Percentiles rank a stretch among this genome's conserved stretches.
Evolutionary conservation across 2,113 vertebrate genomes (phyloP).

Genomic region (Nestor notabilis): DNA sequence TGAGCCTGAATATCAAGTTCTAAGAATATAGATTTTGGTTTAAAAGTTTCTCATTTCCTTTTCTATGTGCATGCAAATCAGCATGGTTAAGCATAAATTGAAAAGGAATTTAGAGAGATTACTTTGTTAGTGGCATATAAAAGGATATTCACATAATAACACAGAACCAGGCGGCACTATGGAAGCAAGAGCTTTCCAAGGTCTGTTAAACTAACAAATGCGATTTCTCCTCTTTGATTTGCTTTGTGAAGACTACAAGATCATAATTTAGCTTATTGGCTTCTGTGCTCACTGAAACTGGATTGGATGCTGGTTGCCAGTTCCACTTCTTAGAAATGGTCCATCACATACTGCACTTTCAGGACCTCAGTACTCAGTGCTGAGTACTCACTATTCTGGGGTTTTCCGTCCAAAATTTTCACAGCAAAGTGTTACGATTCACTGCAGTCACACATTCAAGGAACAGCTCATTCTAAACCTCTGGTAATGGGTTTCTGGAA

Average conservation of each 20-base stretch:
- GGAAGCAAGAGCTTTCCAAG: conserved; percentile 5
- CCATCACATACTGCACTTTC: background rate
- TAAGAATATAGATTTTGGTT: background rate
- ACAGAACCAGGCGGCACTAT: background rate
- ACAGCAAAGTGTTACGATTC: background rate
- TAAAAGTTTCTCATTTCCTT: conserved; percentile 32
- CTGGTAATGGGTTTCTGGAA: background rate
- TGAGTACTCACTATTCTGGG: background rate
- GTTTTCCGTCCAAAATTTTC: background rate
- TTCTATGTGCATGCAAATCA: conserved; percentile 6
- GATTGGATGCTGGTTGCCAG: background rate
- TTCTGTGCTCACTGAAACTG: background rate
- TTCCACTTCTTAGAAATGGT: background rate
- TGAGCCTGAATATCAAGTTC: background rate
- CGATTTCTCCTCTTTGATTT: background rate
- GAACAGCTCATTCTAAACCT: background rate
- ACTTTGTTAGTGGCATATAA: conserved; percentile 11
- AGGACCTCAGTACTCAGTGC: background rate
- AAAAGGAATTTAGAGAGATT: conserved; percentile 20
- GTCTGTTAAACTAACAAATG: background rate
- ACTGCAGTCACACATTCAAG: background rate
- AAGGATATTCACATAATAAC: conserved; percentile 15
- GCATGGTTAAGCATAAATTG: conserved; percentile 6
- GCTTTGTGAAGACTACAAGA: background rate
- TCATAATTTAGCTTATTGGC: background rate